Evolutionary conservation across 2,113 vertebrate species (phyloP).

Genomic region (Alexandromys fortis): DNA sequence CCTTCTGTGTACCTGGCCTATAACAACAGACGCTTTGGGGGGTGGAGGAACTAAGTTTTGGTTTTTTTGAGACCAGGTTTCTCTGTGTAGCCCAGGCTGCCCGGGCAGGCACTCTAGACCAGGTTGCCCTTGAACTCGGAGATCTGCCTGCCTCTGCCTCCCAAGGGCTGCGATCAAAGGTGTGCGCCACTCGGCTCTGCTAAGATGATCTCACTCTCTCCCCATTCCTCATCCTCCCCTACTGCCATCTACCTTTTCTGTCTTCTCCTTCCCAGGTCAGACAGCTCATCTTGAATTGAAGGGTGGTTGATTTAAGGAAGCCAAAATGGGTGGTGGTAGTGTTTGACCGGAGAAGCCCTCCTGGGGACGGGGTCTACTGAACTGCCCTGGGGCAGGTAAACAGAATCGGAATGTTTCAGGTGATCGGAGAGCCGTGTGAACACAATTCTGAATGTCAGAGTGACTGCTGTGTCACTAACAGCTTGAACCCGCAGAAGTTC

Average conservation of each 20-base stretch:
- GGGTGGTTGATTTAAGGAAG: background rate
- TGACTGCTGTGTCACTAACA: background rate
- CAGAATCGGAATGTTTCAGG: background rate
- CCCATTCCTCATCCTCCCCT: background rate
- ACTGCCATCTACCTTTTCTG: background rate
- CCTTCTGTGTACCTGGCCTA: background rate
- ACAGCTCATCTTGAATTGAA: background rate
- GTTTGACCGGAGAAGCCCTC: fast-evolving
- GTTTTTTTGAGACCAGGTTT: background rate
- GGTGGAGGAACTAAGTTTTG: too few species aligned
- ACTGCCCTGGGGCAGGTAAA: fast-evolving
- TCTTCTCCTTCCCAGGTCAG: background rate
- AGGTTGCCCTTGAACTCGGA: background rate
- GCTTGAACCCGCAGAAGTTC: background rate
- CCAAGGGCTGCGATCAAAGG: background rate
- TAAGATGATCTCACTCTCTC: background rate
- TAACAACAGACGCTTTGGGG: background rate
- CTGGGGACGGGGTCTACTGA: background rate
- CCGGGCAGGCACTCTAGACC: background rate
- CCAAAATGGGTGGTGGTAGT: background rate
- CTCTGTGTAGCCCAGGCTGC: background rate
- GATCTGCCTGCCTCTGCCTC: background rate
- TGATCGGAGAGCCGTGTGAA: background rate
- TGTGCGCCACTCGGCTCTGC: too few species aligned
- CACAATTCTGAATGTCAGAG: background rate